These are phyloP conservation scores for Brachionus asplanchnoidis DNA, from an alignment of 1,140 invertebrate species.

Conservation along the genomic window DNA sequence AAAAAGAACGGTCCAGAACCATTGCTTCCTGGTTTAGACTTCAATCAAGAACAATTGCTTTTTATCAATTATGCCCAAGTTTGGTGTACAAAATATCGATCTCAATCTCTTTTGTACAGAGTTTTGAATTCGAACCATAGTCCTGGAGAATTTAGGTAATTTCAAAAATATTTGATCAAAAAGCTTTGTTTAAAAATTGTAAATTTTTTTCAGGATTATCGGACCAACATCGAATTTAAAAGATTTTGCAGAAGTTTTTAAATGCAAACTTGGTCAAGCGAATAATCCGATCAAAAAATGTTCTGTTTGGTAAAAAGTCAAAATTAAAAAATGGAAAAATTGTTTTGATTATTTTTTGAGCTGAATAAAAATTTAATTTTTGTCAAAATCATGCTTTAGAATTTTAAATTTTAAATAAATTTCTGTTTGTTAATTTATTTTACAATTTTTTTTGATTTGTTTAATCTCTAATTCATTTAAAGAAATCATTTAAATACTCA, in stretches of 20 bases:
- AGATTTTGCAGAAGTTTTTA: conserved; percentile 74
- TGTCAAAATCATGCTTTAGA: background rate
- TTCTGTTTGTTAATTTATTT: too few relatives aligned
- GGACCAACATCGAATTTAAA: conserved; percentile 85
- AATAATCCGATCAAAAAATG: conserved; percentile 90
- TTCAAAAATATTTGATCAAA: too few relatives aligned
- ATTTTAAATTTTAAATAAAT: background rate
- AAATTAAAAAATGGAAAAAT: too few relatives aligned
- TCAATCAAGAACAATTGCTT: conserved; percentile 65
- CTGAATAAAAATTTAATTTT: background rate
- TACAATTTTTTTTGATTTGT: too few relatives aligned
- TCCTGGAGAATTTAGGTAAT: conserved; percentile 38
- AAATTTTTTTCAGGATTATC: conserved; percentile 62
- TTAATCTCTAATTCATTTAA: too few relatives aligned
- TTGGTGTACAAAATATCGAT: conserved; percentile 44
- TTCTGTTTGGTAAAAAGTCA: conserved; percentile 73
- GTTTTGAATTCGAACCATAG: conserved; percentile 35
- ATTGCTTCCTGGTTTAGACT: conserved; percentile 64
- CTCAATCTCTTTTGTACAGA: conserved; percentile 14
- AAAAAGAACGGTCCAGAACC: conserved; percentile 57
- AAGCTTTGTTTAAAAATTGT: background rate
- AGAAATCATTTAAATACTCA: too few relatives aligned
- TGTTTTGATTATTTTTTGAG: background rate
- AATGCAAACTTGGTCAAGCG: conserved; percentile 67
- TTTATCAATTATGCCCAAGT: conserved; percentile 70